Conservation (phyloP, 23 tunicate genomes). For the Phallusia fumigata region DNA sequence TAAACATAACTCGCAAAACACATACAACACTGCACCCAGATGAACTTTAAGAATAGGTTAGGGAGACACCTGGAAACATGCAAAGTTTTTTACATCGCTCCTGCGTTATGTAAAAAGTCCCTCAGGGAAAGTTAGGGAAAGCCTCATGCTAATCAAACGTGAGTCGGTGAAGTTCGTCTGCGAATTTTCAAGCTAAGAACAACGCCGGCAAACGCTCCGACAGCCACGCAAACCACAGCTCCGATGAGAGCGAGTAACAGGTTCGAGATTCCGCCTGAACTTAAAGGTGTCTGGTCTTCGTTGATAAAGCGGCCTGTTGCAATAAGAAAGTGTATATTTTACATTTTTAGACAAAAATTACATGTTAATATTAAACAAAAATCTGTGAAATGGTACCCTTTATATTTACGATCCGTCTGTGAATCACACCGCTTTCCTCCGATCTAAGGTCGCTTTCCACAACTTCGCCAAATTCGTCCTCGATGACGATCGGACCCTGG, state of each 20-base stretch:
- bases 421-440: background rate
- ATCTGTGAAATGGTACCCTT: too few species aligned
- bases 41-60: too few species aligned
- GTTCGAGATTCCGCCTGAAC: background rate
- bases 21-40: too few species aligned
- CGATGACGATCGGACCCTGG: conserved; percentile 65
- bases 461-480: conserved; percentile 13
- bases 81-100: too few species aligned
- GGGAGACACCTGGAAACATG: too few species aligned
- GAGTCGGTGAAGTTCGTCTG: background rate
- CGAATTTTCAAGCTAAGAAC: background rate
- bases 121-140: background rate
- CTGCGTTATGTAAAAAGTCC: too few species aligned
- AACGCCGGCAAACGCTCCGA: background rate
- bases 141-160: background rate
- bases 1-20: too few species aligned
- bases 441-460: background rate
- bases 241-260: background rate
- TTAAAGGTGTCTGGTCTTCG: background rate
- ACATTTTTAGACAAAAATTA: too few species aligned
- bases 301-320: background rate
- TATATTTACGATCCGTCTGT: background rate
- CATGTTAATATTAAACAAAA: too few species aligned
- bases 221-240: background rate
- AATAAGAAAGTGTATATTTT: too few species aligned